Base-by-base conservation (phyloP, 2,113 vertebrate species). In the Carassius gibelio region DNA sequence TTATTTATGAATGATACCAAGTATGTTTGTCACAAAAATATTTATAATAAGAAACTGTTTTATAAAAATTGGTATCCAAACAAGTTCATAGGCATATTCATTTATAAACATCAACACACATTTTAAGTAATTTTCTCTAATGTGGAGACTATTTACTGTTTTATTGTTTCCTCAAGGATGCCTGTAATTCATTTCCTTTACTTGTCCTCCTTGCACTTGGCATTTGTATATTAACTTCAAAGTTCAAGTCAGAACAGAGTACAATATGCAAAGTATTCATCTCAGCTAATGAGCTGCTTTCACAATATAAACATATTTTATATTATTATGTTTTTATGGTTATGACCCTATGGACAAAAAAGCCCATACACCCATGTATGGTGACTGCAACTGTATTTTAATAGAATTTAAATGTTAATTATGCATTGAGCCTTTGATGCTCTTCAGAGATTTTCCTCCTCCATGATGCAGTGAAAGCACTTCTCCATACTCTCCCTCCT, bases 391-490 rank as follows among this genome's bases (percentile, higher is more conserved):
- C 23, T 88, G 85, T 86, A 87, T 88, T 86, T 77, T 75, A 84
- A 89, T 72, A 78, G 75, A 90, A 88, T 88, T 82, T 72, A 80
- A 84, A 90, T 80, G 61, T 50, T 61, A 86, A 90, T 85, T 90
- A 86, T 84, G 88, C 79, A 88, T 84, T 38, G 10, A 11, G 57
- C 64, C 88, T 89, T 88, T 90, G 86, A 90, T 89, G 88, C 86
- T 87, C 71, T 84, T 90, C 68, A 85, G 84, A 86, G 87, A 86
- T 83, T 78, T 72, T 88, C 36, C 81, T 66, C 83, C 86, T 61
- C 76, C 72, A 38, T 23, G 68, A 77, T 87, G 87, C 74, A 80
- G 86, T 42, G 86, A 86, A 88, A 90, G 64, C 88, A 81, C 77
- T 87, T 84, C 82, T 88, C 82, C 87, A 84, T 89, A 55, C 45